A percentile compares a stretch with the other conserved stretches of the same genome.
Conservation (phyloP, 1,140 invertebrate genomes). For the Lysiphlebus fabarum region DNA sequence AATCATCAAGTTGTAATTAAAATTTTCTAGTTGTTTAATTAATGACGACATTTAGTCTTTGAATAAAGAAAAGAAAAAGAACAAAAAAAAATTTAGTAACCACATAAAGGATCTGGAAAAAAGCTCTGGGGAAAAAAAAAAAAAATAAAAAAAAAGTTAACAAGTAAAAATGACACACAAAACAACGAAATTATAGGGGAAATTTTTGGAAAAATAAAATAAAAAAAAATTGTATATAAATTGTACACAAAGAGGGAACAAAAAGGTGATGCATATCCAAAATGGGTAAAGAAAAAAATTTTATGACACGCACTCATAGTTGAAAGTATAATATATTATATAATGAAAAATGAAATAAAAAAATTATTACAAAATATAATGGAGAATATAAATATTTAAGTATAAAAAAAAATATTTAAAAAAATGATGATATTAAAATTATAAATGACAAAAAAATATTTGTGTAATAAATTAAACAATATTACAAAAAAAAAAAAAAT, state of each 20-base stretch:
- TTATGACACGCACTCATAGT: slow-evolving; percentile 23
- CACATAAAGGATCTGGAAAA: background rate
- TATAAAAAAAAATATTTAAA: slow-evolving; percentile 9
- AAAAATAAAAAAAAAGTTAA: background rate
- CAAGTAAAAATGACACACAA: background rate
- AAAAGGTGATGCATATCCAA: slow-evolving; percentile 43
- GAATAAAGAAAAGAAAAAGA: no score
- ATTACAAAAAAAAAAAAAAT: no score
- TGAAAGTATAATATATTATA: slow-evolving; percentile 8
- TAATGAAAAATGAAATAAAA: slow-evolving; percentile 15
- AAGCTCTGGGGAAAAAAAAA: background rate
- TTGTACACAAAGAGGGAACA: slow-evolving; percentile 3
- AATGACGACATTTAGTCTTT: no score
- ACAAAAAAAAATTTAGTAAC: no score
- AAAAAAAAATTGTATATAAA: no score
- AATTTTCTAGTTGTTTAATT: no score
- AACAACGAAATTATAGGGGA: slow-evolving; percentile 2
- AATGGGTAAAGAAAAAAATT: slow-evolving; percentile 36
- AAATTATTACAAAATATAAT: slow-evolving; percentile 10
- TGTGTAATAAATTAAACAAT: no score
- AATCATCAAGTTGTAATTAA: no score
- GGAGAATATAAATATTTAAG: slow-evolving; percentile 12
- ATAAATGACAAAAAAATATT: no score
- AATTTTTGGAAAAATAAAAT: no score
- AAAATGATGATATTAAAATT: no score